Base-by-base conservation (phyloP, 2,888 invertebrate species). In the Plemyria rubiginata region DNA sequence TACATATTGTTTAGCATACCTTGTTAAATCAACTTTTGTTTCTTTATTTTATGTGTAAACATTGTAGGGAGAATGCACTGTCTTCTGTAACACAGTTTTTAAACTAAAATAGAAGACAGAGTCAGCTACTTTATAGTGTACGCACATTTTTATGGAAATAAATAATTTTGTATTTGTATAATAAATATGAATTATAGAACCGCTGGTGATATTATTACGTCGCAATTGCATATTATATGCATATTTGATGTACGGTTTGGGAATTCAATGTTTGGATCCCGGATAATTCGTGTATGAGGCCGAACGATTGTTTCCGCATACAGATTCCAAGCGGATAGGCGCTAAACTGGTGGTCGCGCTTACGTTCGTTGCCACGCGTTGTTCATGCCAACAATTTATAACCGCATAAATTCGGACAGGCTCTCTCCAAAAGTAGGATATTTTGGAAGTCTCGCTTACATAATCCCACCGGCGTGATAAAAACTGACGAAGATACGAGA, bases 281-380 rank as follows among this genome's bases (percentile, higher is more conserved):
- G 79, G 79, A 86, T 87, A 84, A 87, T 85, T 85, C 80, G 78
- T 70, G 75, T 79, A 80, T 76, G 79, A 73, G 73, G 76, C 74
- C 67, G 77, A 74, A 74, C 80, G 80, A 85, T 86, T 82, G 80
- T 84, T 81, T 83, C 81, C 83, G 78, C 73, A 75, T 71, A 73
- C 77, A 76, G 80, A 82, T 84, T 80, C 72, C 73, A 70, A 67
- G 62, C 72, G 74, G 79, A 81, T 83, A 79, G 73, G 73, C 77
- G 75, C 75, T 73, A 75, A 72, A 50, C 72, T 70, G 67, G 70
- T 71, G 65, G 70, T 72, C 68, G 67, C 66, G 60, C 73, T 52
- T 52, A 59, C 62, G 57, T 57, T 62, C 61, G 59, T 57, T 62
- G 62, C 60, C 66, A 62, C 72, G 72, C 79, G 78, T 82, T 84